A percentile compares a stretch with the other conserved stretches of the same genome.
Evolutionary conservation across 2,888 invertebrate species (phyloP).

Genomic region (Seira sanloemensis): DNA sequence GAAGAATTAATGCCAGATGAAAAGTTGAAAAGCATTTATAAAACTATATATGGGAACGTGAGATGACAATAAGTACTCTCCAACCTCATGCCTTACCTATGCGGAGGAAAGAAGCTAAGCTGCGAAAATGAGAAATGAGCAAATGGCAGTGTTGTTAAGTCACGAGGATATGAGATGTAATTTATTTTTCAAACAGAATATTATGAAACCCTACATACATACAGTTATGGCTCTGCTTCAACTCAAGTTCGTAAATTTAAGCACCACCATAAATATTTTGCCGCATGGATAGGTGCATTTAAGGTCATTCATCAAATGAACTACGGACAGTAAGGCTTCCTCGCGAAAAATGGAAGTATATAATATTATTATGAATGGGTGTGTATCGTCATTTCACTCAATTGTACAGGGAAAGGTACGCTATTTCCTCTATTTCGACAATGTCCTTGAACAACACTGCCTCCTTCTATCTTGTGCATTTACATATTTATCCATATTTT

Average conservation of each 20-base stretch:
- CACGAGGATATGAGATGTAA: conserved; percentile 8
- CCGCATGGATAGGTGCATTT: conserved; percentile 45
- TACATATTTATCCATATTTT: conserved; percentile 57
- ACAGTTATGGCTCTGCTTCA: neutral
- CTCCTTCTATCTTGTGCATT: conserved; percentile 24
- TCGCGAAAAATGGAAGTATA: neutral
- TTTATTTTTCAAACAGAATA: conserved; percentile 24
- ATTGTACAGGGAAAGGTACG: neutral
- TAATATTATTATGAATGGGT: too few species aligned
- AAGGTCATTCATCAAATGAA: conserved; percentile 51
- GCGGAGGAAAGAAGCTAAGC: conserved; percentile 2
- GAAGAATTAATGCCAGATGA: neutral
- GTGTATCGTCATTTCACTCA: neutral
- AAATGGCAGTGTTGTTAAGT: neutral
- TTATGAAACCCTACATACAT: neutral
- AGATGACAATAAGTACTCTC: neutral
- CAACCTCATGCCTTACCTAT: neutral
- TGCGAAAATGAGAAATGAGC: conserved; percentile 13
- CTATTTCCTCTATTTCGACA: neutral
- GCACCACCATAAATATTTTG: conserved; percentile 32
- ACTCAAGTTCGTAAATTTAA: neutral
- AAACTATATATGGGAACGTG: neutral
- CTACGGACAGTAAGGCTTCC: neutral
- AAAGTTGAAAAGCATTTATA: neutral
- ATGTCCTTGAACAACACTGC: conserved; percentile 38